Evolutionary conservation across 2,113 vertebrate genomes (phyloP), one percentile per base, ranked within the genome.

Genomic region (Vanacampus margaritifer): DNA sequence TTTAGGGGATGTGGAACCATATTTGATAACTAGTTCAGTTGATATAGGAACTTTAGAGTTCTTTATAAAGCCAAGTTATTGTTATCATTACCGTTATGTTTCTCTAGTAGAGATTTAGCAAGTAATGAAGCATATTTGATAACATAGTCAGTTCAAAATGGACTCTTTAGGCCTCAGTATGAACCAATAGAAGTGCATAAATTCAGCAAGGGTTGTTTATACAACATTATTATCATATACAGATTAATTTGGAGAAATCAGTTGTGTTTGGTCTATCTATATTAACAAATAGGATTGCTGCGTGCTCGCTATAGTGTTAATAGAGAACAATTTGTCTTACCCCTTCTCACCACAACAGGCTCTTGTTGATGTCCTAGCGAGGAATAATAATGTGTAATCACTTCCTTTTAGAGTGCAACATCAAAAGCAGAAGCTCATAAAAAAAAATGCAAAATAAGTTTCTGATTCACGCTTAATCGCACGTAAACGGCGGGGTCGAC

Each of bases 361-460:
- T 72, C 32, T 60, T 57, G 70, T 69, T 77, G 73, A 88, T 83
- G 75, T 69, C 78, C 66, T 86, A 86, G 79, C 77, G 80, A 82
- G 67, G 73, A 85, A 75, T 77, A 87, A 85, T 84, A 77, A 82
- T 67, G 75, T 66, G 36, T 86, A 84, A 85, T 90, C 64, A 81
- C 23, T 56, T 75, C 84, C 84, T 90, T 91, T 88, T 2, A 86
- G 69, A 79, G 75, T 71, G 74, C 71, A 78, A 77, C 87, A 84
- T 89, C 90, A 89, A 90, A 91, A 77, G 65, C 79, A 69, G 39
- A 50, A 32, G 59, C 50, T 56, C 66, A 61, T 61, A 68, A 86
- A 79, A 86, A 86, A 62, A 62, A 46, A 77, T 48, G 48, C 69
- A 35, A 71, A 70, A 72, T 71, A 77, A 75, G 68, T 64, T 73